Conservation (phyloP, 2,113 vertebrate genomes). For the Irena cyanogastra region DNA sequence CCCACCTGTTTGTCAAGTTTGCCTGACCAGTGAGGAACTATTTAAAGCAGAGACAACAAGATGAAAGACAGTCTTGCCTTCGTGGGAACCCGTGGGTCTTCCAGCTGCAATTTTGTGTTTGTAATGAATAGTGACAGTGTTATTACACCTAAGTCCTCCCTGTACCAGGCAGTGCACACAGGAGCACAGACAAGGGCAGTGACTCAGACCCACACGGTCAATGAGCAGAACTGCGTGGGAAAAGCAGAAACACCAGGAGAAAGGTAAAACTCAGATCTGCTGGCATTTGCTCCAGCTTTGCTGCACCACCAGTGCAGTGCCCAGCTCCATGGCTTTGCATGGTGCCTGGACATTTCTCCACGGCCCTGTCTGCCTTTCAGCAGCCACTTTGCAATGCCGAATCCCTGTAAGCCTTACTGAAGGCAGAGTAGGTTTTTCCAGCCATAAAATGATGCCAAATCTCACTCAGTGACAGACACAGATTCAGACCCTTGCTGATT, state of each 20-base stretch:
- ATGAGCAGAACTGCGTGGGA: background rate
- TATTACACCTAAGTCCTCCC: constrained; percentile 14
- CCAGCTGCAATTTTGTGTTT: background rate
- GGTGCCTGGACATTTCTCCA: background rate
- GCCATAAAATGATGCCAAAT: background rate
- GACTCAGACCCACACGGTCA: background rate
- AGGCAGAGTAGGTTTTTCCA: background rate
- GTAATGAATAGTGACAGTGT: background rate
- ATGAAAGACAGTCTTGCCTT: background rate
- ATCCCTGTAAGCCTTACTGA: background rate
- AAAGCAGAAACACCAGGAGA: background rate
- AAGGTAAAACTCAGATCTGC: background rate
- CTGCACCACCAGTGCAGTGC: background rate
- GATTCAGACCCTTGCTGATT: background rate
- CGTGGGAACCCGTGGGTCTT: background rate
- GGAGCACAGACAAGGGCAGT: background rate
- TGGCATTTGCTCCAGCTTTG: background rate
- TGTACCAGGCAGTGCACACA: background rate
- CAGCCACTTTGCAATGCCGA: background rate
- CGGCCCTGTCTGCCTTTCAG: background rate
- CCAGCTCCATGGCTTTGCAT: background rate
- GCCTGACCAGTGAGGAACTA: background rate
- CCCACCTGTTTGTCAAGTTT: background rate
- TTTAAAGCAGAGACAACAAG: background rate
- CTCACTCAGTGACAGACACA: background rate